Conservation (phyloP, 2,113 vertebrate genomes). For the Corvus cornix region DNA sequence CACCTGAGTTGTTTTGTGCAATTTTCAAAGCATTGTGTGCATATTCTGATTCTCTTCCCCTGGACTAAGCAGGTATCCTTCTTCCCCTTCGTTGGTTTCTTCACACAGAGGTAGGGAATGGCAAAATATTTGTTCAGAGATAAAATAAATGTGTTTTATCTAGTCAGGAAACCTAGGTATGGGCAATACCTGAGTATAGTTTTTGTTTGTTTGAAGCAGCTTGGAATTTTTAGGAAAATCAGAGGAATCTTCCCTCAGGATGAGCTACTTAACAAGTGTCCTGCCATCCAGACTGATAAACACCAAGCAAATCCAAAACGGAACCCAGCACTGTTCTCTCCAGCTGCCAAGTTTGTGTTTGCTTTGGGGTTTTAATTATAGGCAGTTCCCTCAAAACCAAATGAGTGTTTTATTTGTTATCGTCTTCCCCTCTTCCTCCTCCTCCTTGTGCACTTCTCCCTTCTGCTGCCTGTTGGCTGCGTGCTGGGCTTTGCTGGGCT, state of each 20-base stretch:
- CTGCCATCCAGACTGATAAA: neutral
- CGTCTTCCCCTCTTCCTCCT: neutral
- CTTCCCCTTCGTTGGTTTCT: neutral
- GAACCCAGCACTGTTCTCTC: neutral
- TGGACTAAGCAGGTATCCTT: neutral
- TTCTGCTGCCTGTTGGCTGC: neutral
- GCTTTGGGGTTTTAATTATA: neutral
- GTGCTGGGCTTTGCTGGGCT: neutral
- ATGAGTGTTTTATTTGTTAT: neutral
- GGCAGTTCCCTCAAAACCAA: neutral
- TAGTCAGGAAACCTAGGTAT: neutral
- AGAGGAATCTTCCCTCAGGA: neutral
- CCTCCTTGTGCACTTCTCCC: neutral
- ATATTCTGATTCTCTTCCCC: neutral
- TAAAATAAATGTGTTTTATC: neutral
- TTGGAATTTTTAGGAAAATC: neutral
- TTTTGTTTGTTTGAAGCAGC: neutral
- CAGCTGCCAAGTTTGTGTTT: neutral
- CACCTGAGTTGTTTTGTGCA: neutral
- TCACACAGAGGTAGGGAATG: neutral
- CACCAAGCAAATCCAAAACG: neutral
- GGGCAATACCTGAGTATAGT: neutral
- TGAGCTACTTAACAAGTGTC: neutral
- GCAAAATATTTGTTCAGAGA: neutral
- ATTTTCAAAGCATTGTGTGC: neutral